These are phyloP conservation scores for Acipenser oxyrinchus DNA, from an alignment of 2,797 vertebrate species.

Conservation along the genomic window DNA sequence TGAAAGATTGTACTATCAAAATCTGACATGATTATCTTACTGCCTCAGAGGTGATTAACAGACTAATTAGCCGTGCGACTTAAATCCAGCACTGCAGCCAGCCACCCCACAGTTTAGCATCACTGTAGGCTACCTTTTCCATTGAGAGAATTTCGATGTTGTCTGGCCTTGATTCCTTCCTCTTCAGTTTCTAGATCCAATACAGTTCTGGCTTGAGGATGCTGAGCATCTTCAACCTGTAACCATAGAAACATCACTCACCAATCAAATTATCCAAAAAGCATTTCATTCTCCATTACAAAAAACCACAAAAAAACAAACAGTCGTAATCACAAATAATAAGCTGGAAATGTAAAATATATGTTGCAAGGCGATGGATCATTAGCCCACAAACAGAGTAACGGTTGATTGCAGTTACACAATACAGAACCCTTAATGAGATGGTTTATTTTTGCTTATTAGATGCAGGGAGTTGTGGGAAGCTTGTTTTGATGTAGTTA, in stretches of 20 bases:
- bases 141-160: background rate
- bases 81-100: background rate
- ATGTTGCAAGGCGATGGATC: background rate
- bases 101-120: background rate
- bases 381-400: background rate
- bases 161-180: background rate
- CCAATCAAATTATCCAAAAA: conserved; percentile 14
- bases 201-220: conserved; percentile 4
- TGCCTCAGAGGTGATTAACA: background rate
- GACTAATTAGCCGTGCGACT: background rate
- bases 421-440: too few relatives aligned
- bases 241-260: conserved; percentile 19
- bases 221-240: conserved; percentile 12
- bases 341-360: background rate
- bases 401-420: background rate
- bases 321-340: conserved; percentile 3
- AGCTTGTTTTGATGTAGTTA: too few relatives aligned
- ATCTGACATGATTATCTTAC: background rate
- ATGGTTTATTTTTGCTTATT: too few relatives aligned
- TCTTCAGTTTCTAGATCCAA: background rate
- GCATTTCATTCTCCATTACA: conserved; percentile 3
- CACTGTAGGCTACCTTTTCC: background rate
- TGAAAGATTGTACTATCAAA: background rate
- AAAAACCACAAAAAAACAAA: background rate
- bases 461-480: too few relatives aligned